Base-by-base conservation (phyloP, 2,888 invertebrate species). In the Luperina nickerlii region DNA sequence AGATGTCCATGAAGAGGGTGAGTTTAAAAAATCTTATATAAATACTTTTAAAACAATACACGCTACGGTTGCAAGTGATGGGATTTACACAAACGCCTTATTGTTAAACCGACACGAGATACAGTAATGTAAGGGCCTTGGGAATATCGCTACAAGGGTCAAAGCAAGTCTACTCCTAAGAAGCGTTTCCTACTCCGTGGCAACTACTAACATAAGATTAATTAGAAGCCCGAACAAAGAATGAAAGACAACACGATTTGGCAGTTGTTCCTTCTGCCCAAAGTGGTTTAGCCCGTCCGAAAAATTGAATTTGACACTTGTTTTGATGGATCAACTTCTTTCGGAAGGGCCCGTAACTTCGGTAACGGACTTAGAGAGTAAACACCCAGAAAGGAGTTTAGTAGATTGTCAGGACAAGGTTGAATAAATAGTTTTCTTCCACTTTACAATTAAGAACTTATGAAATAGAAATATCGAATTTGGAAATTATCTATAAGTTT, bases 1-100 rank as follows among this genome's bases (percentile, higher is more conserved):
- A 24, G 97, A 97, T 68, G 96, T 97, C 8, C 97, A 96, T 75
- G 97, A 97, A 91, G 97, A 97, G 94, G 96, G 97, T 97, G 90
- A 89, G 90, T 81, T 42, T 24, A 38, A 38, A 65, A 65, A 38
- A 20, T 32, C 32, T 32, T 9, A 1, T 38, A 9, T 20, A 20
- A 65, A 65, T 32, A 63, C 62, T 15, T 48, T 11, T 13, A 20
- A 38, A 38, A 18, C 38, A 15, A 27, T 62, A 18, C 7, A 63
- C n/a, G 13, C 24, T 32, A 18, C 9, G 0, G 32, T 9, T 48
- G 51, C 20, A 38, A 18, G n/a, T 32, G 13, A 51, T 51, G 6
- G 2, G 15, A 15, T 24, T 42, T 3, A 27, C 32, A 18, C 32
- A 15, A 66, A 13, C 51, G 66, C 74, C 32, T 18, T 72, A 51